Evolutionary conservation across 2,888 invertebrate genomes (phyloP), one percentile per base, ranked within the genome.

Genomic region (Vesta saturnalis): DNA sequence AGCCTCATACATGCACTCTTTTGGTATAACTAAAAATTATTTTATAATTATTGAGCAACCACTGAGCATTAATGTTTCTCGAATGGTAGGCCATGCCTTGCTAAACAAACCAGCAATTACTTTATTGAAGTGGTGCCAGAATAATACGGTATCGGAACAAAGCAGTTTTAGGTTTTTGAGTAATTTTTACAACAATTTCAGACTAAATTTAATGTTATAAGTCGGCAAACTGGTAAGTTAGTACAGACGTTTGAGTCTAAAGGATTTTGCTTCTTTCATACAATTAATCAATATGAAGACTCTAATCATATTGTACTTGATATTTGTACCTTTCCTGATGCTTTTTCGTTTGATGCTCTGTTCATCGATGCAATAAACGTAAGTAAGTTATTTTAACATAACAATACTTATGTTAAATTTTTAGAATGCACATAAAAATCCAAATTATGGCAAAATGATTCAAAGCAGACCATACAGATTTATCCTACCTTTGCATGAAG

Each of bases 1-100:
- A 84, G 94, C 95, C 0, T 90, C 92, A 0, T 97, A 97, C 79
- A 96, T 95, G 94, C 97, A 97, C 80, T 94, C 95, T 1, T 97
- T 97, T 82, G 95, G 83, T 83, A 81, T 97, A 71, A 95, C 96
- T 0, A 21, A 94, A 55, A 92, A 94, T 78, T 96, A 91, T 83
- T 94, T 93, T 79, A 87, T 97, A 67, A 90, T 97, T 60, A 89
- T 97, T 46, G 97, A 97, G 79, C 97, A 97, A 83, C 96, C 97
- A 0, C 77, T 97, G 55, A 88, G 91, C 1, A 85, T 95, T 16
- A 94, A 92, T 0, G 75, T 94, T 1, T 83, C 88, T 0, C 86
- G 91, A 69, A 80, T 92, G 0, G 86, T 87, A 56, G n/a, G 39
- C 30, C 86, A 86, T 10, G 89, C 90, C 73, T 77, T 94, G 3